Evolutionary conservation across 35 echinoderm and acorn worm genomes (phyloP), one percentile per base, ranked within the genome.

Genomic region (Ophiothrix spiculata): DNA sequence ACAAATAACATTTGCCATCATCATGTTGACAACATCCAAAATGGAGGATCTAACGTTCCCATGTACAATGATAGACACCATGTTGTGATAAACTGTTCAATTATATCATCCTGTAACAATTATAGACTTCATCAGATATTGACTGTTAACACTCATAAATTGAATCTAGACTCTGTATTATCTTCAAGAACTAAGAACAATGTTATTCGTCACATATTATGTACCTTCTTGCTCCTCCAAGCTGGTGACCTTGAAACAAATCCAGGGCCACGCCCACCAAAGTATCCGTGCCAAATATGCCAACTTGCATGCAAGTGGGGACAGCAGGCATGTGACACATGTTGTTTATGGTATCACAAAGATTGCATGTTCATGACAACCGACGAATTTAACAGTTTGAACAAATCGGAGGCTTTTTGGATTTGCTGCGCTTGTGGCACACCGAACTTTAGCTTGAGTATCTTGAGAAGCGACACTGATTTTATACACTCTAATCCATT

Each of bases 171-270:
- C n/a, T n/a, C n/a, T n/a, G n/a, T n/a, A n/a, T n/a, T n/a, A n/a
- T n/a, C n/a, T n/a, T n/a, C n/a, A n/a, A 69, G 60, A 69, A 25
- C 8, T 69, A 28, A 10, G 4, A 69, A 69, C 17, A 69, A n/a
- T 69, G 60, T 69, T 15, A 4, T 69, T 6, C 60, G 17, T 4
- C 8, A 69, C 3, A 2, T 69, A 4, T n/a, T 69, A 28, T 69
- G 60, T 69, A 69, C 60, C 3, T 69, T 69, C 23, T 28, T 69
- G 8, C 60, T 69, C n/a, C n/a, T 10, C 60, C 60, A 69, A n/a
- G 60, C 60, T 69, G 60, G 60, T 25, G 60, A 69, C 25, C 60
- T 69, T 69, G 60, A 69, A 69, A 69, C 60, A 25, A 69, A 69
- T 28, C 60, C 60, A 2, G 60, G 60, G 8, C 60, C 60, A 10